Conservation (phyloP, 2,888 invertebrate genomes). For the Chrysolina haemoptera region DNA sequence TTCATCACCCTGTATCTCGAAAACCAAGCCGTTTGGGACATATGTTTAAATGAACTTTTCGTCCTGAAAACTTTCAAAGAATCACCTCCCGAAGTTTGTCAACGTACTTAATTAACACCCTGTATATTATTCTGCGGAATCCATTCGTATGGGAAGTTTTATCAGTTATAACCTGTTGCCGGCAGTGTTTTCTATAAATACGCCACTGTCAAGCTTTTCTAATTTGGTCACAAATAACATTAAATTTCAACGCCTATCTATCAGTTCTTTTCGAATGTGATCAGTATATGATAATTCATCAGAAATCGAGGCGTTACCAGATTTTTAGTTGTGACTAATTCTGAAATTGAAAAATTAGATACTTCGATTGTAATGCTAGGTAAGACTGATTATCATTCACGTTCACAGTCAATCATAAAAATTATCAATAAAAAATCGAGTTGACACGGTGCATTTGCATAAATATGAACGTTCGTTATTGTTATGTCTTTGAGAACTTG, state of each 20-base stretch:
- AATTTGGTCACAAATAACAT: slow-evolving; percentile 19
- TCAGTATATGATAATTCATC: slow-evolving; percentile 44
- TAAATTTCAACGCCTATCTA: slow-evolving; percentile 40
- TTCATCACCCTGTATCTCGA: too few relatives aligned
- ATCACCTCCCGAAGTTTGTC: too few relatives aligned
- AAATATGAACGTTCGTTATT: slow-evolving; percentile 19
- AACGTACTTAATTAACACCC: too few relatives aligned
- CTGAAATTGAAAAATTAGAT: slow-evolving; percentile 21
- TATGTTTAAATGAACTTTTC: too few relatives aligned
- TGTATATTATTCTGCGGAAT: too few relatives aligned
- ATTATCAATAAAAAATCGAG: slow-evolving; percentile 15
- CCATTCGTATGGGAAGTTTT: too few relatives aligned
- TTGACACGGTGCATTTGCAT: slow-evolving; percentile 17
- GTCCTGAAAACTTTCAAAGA: too few relatives aligned
- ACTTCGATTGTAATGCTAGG: not conserved
- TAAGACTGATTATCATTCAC: slow-evolving; percentile 10
- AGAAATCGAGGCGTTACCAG: slow-evolving; percentile 33
- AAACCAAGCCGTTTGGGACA: too few relatives aligned
- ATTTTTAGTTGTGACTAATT: slow-evolving; percentile 21
- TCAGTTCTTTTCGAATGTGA: slow-evolving; percentile 41
- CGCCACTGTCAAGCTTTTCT: slow-evolving; percentile 7
- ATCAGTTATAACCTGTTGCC: too few relatives aligned
- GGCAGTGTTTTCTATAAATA: slow-evolving; percentile 8
- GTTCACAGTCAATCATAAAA: slow-evolving; percentile 17
- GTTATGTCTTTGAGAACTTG: slow-evolving; percentile 17